Evolutionary conservation across 2,888 invertebrate genomes (phyloP).

Genomic region (Coronaproctus castanopsis): DNA sequence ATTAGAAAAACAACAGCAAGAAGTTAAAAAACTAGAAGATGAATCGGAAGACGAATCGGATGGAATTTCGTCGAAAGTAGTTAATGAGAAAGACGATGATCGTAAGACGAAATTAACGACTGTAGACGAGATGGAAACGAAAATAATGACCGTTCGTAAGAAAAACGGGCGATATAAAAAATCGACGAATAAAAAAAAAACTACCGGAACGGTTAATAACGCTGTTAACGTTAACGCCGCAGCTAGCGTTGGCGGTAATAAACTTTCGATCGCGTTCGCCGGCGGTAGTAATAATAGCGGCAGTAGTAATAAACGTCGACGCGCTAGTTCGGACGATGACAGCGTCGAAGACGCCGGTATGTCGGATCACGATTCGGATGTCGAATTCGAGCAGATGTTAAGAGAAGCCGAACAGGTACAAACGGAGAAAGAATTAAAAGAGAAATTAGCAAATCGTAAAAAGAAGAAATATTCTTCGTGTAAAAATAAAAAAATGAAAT

Average conservation of each 20-base stretch:
- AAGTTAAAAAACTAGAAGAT: constrained; percentile 47
- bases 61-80: neutral
- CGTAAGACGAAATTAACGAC: neutral
- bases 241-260: constrained; percentile 24
- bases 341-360: constrained; percentile 29
- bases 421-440: constrained; percentile 27
- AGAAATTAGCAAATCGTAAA: constrained; percentile 74
- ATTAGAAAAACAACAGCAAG: constrained; percentile 23
- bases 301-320: constrained; percentile 51
- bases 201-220: neutral
- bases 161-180: neutral
- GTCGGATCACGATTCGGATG: constrained; percentile 82
- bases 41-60: constrained; percentile 30
- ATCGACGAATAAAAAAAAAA: neutral
- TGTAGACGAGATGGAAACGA: neutral
- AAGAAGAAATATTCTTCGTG: constrained; percentile 27
- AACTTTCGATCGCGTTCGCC: too few relatives aligned
- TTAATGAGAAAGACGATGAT: neutral
- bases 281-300: constrained; percentile 37
- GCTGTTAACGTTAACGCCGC: neutral
- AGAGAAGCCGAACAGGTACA: constrained; percentile 64
- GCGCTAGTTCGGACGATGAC: constrained; percentile 16
- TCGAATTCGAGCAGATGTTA: constrained; percentile 94
- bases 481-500: constrained; percentile 38
- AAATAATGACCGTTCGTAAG: neutral